Evolutionary conservation across 1,140 invertebrate genomes (phyloP).

Genomic region (Macrobrachium rosenbergii): DNA sequence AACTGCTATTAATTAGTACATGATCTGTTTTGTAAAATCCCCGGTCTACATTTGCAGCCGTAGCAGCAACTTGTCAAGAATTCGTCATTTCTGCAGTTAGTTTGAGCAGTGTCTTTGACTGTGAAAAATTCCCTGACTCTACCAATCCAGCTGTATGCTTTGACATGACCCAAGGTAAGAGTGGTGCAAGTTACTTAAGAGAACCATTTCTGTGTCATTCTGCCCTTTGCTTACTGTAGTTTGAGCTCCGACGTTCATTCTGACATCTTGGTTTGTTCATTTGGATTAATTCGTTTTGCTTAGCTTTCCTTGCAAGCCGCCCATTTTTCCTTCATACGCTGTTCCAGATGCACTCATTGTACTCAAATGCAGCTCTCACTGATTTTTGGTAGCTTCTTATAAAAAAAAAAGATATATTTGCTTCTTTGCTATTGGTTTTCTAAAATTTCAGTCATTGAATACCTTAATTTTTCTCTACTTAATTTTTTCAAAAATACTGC

Average conservation of each 20-base stretch:
- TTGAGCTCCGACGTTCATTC: not conserved
- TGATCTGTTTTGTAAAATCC: not conserved
- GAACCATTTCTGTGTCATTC: not conserved
- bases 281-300: no score
- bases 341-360: not conserved
- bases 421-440: no score
- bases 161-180: constrained; percentile 70
- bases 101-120: constrained; percentile 75
- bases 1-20: not conserved
- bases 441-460: no score
- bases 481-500: no score
- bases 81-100: constrained; percentile 73
- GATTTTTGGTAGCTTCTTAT: no score
- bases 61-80: constrained; percentile 76
- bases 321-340: not conserved
- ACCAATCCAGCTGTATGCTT: constrained; percentile 70
- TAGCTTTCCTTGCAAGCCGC: no score
- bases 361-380: no score
- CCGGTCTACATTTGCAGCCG: constrained; percentile 69
- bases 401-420: no score
- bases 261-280: no score
- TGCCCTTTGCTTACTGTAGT: constrained; percentile 3
- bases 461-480: no score
- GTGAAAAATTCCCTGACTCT: constrained; percentile 75
- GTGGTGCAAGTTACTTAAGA: no score